Conservation (phyloP, 2,113 vertebrate genomes). For the Tamias sibiricus region DNA sequence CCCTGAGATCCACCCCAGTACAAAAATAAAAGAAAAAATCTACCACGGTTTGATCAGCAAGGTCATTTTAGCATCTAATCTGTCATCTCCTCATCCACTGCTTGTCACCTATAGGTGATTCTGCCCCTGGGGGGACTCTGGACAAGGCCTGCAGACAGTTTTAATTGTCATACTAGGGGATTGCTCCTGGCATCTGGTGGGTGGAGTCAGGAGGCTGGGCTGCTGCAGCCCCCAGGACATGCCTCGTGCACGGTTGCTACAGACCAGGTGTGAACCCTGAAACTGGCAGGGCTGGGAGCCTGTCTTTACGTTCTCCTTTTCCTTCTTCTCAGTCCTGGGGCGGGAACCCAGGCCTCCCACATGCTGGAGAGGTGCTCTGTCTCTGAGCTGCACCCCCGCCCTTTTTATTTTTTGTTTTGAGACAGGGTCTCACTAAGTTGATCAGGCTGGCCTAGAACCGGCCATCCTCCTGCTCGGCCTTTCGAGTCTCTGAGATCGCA, state of each 20-base stretch:
- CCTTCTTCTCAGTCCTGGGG: not conserved
- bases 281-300: rapidly evolving
- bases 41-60: too few relatives aligned
- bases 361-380: too few relatives aligned
- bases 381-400: too few relatives aligned
- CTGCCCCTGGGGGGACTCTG: not conserved
- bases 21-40: too few relatives aligned
- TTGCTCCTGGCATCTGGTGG: not conserved
- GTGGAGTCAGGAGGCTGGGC: not conserved
- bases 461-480: not conserved
- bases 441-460: not conserved
- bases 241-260: too few relatives aligned
- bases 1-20: too few relatives aligned
- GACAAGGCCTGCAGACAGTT: not conserved
- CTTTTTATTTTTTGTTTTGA: not conserved
- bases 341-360: too few relatives aligned
- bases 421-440: not conserved
- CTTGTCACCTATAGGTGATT: not conserved
- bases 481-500: rapidly evolving
- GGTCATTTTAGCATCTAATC: not conserved
- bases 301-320: not conserved
- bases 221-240: too few relatives aligned
- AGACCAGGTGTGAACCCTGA: not conserved
- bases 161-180: not conserved
- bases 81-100: not conserved